A percentile compares a stretch with the other conserved stretches of the same genome.
Conservation (phyloP, 2,888 invertebrate genomes). For the Drosophila robusta region DNA sequence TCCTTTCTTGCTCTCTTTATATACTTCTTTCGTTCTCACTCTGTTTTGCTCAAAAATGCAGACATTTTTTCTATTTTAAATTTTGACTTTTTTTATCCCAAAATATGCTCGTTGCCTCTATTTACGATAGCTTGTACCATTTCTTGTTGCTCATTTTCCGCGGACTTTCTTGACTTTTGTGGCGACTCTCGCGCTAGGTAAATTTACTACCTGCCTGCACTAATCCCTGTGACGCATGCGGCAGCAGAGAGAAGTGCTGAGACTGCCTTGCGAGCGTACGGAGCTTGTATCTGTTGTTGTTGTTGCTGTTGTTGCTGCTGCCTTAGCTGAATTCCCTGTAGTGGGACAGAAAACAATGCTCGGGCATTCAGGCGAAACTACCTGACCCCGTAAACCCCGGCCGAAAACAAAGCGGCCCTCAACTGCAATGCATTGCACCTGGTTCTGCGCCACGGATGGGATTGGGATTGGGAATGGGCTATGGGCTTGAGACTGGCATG, state of each 20-base stretch:
- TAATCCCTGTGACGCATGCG: conserved; percentile 78
- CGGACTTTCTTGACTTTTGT: conserved; percentile 36
- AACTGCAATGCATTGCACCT: conserved; percentile 68
- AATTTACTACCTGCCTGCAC: conserved; percentile 70
- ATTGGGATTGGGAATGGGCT: conserved; percentile 5
- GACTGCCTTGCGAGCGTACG: conserved; percentile 17
- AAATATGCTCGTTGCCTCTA: not conserved
- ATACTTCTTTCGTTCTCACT: not conserved
- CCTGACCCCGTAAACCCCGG: conserved; percentile 65
- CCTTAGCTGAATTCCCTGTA: conserved; percentile 51
- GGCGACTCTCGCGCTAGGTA: conserved; percentile 59
- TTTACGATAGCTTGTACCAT: conserved; percentile 8
- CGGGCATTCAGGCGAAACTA: conserved; percentile 69
- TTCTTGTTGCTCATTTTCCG: conserved; percentile 11
- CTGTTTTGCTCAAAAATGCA: not conserved
- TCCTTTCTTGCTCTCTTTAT: not conserved
- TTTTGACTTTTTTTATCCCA: not conserved
- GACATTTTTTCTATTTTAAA: not conserved
- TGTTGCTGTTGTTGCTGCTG: conserved; percentile 2
- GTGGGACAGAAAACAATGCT: conserved; percentile 60
- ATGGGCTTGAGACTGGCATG: conserved; percentile 19
- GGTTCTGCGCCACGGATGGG: conserved; percentile 54
- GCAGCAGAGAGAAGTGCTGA: conserved; percentile 18
- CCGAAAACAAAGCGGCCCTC: conserved; percentile 45
- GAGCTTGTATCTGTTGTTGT: conserved; percentile 20